Evolutionary conservation across 2,113 vertebrate genomes (phyloP), one percentile per base, ranked within the genome.

Genomic region (Osmerus mordax): DNA sequence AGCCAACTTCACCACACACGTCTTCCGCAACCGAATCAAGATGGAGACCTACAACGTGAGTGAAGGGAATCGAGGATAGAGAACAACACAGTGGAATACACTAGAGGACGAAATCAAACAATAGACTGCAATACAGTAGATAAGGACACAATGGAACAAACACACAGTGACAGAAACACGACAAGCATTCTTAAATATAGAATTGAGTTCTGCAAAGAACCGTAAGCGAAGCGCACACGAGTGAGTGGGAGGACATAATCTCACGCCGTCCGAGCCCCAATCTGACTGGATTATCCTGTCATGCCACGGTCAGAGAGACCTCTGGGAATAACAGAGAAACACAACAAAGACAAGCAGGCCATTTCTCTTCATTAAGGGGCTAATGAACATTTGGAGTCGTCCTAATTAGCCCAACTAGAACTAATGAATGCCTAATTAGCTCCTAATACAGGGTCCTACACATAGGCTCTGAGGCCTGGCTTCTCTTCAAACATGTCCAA

Each of bases 41-140:
- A 84, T 96, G 74, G 95, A 98, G 87, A 96, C 92, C 0, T 97
- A 94, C 90, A 96, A 98, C 0, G 96, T 98, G 84, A 95, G 95
- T 94, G 69, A 36, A 52, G 7, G 12, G 9, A 12, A 59, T 6
- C 55, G 19, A 6, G 19, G 4, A 58, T 18, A 56, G 15, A 4
- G 23, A 23, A 15, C 64, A 54, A 23, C 36, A 69, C 71, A 73
- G 5, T 0, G 3, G 13, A 74, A 65, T 61, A 58, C 23, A 60
- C 9, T 23, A 60, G 58, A 60, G 23, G 0, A 60, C 1, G 18
- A 23, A 56, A 4, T 1, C 4, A 18, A 18, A 56, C 15, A 4
- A 60, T 60, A 19, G 58, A 21, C 9, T 23, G 23, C 18, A 23
- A 21, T 11, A n/a, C 9, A 19, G 8, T 0, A 19, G 7, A 59